A percentile compares a stretch with the other conserved stretches of the same genome.
Conservation (phyloP, 2,797 vertebrate species). For the Propithecus perrieri region DNA sequence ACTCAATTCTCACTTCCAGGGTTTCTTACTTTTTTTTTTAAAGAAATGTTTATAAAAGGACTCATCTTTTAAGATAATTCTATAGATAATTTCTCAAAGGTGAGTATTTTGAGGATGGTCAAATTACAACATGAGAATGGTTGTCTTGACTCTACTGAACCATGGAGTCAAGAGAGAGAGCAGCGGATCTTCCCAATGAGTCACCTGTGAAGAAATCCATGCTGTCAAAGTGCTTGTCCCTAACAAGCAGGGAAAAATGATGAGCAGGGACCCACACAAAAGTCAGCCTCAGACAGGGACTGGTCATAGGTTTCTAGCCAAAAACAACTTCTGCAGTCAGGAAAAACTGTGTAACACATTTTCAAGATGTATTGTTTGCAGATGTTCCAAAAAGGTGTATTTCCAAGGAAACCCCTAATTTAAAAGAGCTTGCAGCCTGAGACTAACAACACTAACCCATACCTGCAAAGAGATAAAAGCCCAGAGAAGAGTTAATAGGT, state of each 20-base stretch:
- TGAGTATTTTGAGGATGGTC: background rate
- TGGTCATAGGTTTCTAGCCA: background rate
- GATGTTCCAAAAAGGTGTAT: background rate
- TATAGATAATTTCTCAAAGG: constrained; percentile 33
- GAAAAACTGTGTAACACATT: background rate
- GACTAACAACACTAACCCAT: background rate
- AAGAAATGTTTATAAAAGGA: constrained; percentile 17
- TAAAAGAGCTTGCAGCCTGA: background rate
- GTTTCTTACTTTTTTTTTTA: constrained; percentile 25
- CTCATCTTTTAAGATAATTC: background rate
- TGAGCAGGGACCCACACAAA: background rate
- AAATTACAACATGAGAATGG: constrained; percentile 16
- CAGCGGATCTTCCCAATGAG: background rate
- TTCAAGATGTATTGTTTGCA: background rate
- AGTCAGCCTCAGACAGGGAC: background rate
- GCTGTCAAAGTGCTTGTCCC: background rate
- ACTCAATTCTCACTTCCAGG: background rate
- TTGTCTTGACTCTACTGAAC: background rate
- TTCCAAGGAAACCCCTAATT: background rate
- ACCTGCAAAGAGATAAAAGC: background rate
- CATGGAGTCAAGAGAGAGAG: background rate
- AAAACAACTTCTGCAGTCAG: constrained; percentile 13
- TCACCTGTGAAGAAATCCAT: background rate
- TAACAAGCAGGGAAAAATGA: background rate
- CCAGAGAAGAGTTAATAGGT: background rate